phyloP scores from a whole-genome alignment of 64 coral and sea anemone species.

The Platygyra sinensis region DNA sequence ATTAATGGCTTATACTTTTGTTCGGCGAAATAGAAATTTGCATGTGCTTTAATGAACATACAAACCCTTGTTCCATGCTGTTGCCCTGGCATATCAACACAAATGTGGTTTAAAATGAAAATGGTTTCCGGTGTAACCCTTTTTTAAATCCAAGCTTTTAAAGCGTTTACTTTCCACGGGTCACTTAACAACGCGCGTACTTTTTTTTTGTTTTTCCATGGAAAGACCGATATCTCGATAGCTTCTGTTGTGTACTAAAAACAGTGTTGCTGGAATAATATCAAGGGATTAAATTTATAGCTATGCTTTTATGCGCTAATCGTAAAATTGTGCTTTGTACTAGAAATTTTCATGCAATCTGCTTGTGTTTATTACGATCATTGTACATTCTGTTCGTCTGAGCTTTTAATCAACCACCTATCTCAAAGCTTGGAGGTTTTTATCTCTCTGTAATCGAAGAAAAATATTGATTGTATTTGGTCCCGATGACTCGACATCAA shows the following conservation, averaged over 20 bases:
- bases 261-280: neutral
- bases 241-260: neutral
- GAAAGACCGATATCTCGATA: neutral
- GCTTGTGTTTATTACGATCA: constrained; percentile 1
- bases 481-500: neutral
- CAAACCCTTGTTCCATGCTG: neutral
- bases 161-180: neutral
- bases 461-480: neutral
- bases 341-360: neutral
- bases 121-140: neutral
- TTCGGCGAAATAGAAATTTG: neutral
- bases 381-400: neutral
- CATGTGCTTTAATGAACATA: neutral
- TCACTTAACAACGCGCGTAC: too few species aligned
- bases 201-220: neutral
- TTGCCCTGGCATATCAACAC: neutral
- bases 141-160: neutral
- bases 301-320: neutral
- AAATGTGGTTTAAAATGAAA: neutral
- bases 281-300: neutral
- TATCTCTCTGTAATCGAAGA: constrained; percentile 22
- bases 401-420: neutral
- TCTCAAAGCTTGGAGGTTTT: neutral
- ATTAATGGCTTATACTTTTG: neutral
- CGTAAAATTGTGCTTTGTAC: neutral